Conservation (phyloP, 2,113 vertebrate genomes). For the Coreoperca whiteheadi region DNA sequence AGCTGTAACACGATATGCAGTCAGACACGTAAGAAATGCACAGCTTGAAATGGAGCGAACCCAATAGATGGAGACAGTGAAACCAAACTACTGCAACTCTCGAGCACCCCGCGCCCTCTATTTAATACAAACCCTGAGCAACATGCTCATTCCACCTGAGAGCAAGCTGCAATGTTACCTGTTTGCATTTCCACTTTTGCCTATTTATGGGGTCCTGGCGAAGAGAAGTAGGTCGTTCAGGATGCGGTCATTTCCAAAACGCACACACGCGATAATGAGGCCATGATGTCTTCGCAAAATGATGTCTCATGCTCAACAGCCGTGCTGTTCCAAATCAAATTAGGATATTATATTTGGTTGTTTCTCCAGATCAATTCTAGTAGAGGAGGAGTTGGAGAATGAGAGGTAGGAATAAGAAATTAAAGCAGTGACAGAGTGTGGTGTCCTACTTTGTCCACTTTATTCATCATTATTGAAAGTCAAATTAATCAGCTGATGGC, state of each 20-base stretch:
- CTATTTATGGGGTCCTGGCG: conserved; percentile 38
- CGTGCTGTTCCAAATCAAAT: conserved; percentile 9
- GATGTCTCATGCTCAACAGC: conserved; percentile 4
- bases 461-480: conserved; percentile 6
- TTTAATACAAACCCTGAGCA: conserved; percentile 14
- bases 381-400: neutral
- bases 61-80: conserved; percentile 2
- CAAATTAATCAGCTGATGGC: conserved; percentile 12
- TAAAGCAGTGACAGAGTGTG: neutral
- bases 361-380: conserved; percentile 4
- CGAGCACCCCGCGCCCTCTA: neutral
- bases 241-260: conserved; percentile 41
- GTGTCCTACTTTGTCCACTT: neutral
- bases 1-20: neutral
- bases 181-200: conserved; percentile 35
- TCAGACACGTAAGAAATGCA: conserved; percentile 21
- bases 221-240: conserved; percentile 8
- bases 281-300: conserved; percentile 4
- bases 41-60: conserved; percentile 27
- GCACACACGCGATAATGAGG: conserved; percentile 23
- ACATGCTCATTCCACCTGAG: neutral
- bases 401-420: neutral
- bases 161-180: neutral
- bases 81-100: neutral
- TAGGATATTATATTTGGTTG: conserved; percentile 12